Evolutionary conservation across 2,797 vertebrate genomes (phyloP), one percentile per base, ranked within the genome.

Genomic region (Channallabes apus): DNA sequence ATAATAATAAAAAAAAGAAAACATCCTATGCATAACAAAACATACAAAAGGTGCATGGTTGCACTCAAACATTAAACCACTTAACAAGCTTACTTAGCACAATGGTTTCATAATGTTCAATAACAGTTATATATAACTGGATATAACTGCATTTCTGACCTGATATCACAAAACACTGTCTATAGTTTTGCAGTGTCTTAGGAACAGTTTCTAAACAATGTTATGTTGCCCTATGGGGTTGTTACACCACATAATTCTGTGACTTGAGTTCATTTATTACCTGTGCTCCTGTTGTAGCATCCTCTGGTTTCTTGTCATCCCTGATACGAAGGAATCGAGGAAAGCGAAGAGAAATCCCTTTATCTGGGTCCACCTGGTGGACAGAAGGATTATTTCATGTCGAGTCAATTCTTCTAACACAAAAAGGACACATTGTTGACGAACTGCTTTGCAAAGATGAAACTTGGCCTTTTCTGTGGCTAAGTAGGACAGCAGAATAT

Each of bases 311-410:
- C 88, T 97, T 98, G 91, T 98, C 97, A 0, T 96, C 95, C 87
- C 97, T 91, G 82, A 97, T 91, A 0, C 94, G 93, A 11, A 97
- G 91, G 87, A 97, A 98, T 75, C 97, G 95, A 11, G 97, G 97
- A 84, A 98, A 98, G 51, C 97, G 94, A 8, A 98, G 94, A 62
- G 97, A 98, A 88, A 98, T 95, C n/a, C 97, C 97, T 84, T 97
- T 98, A 85, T 95, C 96, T 58, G 95, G 93, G 86, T 98, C 97
- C 93, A 95, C 96, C 97, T 98, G 89, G 29, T 72, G 80, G 29
- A 38, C 41, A 78, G 77, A 27, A 17, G 27, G 22, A 68, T 75
- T 32, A 87, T 67, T 41, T 81, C 73, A 83, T 7, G 14, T 38
- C 24, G 69, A 7, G 56, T 12, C 5, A 54, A 22, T 54, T 51